Conservation (phyloP, 2,113 vertebrate genomes). For the Tylochromis polylepis region DNA sequence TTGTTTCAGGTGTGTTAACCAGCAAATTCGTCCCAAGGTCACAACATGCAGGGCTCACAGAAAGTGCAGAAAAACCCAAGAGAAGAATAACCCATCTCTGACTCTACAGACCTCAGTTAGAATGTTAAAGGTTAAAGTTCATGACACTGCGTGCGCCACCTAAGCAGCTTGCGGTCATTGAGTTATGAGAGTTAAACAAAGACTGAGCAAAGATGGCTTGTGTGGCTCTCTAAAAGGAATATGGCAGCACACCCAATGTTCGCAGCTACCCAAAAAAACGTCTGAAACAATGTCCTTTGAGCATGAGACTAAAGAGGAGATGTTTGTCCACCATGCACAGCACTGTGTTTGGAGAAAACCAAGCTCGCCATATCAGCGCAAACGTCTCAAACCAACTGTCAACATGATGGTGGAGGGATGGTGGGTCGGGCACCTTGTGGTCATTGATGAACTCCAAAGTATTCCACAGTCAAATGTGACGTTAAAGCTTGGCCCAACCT, state of each 20-base stretch:
- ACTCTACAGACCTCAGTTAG: too few species aligned
- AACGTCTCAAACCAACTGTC: not conserved
- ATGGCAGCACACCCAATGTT: not conserved
- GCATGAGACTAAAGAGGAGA: fast-evolving
- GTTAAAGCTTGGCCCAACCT: not conserved
- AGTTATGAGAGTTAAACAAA: fast-evolving
- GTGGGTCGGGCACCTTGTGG: not conserved
- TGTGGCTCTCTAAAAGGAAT: not conserved
- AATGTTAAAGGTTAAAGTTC: too few species aligned
- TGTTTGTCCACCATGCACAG: not conserved
- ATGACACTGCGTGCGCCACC: too few species aligned
- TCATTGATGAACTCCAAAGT: not conserved
- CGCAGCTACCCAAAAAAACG: fast-evolving
- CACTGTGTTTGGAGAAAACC: not conserved
- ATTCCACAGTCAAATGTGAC: not conserved
- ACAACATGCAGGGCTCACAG: too few species aligned
- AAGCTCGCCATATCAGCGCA: not conserved
- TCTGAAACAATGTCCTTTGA: not conserved
- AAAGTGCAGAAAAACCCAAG: too few species aligned
- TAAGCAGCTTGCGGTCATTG: too few species aligned
- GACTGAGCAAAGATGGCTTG: not conserved
- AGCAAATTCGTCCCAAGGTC: too few species aligned
- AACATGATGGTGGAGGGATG: not conserved
- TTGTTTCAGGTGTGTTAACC: too few species aligned
- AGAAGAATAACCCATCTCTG: too few species aligned